These are phyloP conservation scores for Phaonia tiefii DNA, from an alignment of 2,888 invertebrate genomes.

Conservation along the genomic window DNA sequence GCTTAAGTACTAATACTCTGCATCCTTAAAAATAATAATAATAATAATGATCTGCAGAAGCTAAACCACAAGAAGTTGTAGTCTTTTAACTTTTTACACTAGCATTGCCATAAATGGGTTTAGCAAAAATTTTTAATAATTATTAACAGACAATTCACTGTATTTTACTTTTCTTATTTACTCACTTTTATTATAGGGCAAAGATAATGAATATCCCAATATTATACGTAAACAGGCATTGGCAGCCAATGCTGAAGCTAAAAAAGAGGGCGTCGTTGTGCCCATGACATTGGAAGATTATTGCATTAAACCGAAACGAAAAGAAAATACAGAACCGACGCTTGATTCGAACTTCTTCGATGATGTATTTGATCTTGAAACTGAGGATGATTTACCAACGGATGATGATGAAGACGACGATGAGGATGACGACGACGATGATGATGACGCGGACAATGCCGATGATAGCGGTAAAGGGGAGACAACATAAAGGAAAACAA, in stretches of 20 bases:
- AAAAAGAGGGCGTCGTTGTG: conserved; percentile 97
- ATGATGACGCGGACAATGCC: conserved; percentile 69
- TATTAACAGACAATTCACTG: too few species aligned
- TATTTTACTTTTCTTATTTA: neutral
- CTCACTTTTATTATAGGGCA: conserved; percentile 83
- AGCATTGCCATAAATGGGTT: too few species aligned
- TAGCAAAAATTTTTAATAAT: too few species aligned
- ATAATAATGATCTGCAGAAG: too few species aligned
- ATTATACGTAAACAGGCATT: conserved; percentile 98
- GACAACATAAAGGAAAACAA: conserved; percentile 80
- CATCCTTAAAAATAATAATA: too few species aligned
- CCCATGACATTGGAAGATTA: conserved; percentile 99
- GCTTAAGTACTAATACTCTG: too few species aligned
- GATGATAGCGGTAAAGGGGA: conserved; percentile 96
- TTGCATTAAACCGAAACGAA: conserved; percentile 95
- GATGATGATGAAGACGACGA: conserved; percentile 86
- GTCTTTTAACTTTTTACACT: too few species aligned
- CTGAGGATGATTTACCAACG: conserved; percentile 85
- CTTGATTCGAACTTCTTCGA: conserved; percentile 97
- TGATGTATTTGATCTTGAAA: conserved; percentile 94
- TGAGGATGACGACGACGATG: conserved; percentile 70
- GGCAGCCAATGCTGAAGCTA: conserved; percentile 96
- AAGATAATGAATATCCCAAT: conserved; percentile 99
- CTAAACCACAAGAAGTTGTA: too few species aligned
- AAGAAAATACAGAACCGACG: conserved; percentile 90